Evolutionary conservation across 2,888 invertebrate species (phyloP), one percentile per base, ranked within the genome.

Genomic region (Cerceris rybyensis): DNA sequence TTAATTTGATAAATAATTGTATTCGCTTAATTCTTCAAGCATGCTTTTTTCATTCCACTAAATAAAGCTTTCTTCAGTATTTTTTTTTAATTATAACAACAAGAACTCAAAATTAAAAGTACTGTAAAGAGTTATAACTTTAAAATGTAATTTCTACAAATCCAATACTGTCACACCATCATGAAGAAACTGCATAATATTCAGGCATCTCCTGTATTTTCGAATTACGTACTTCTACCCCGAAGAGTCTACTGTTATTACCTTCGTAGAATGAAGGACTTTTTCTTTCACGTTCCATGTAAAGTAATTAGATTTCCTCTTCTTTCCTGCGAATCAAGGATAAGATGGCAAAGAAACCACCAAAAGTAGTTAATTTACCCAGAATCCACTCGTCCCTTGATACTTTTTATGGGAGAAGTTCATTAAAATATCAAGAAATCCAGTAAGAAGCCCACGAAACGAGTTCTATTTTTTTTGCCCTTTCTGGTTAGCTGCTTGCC

Each of bases 361-460:
- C 66, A 67, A 70, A 64, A 63, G 42, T 14, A 42, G 70, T 70
- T 70, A 77, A 77, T 73, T 77, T 73, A 65, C 43, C 52, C 46
- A 13, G 59, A 42, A 55, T 57, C n/a, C 46, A 60, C 41, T 2
- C 41, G 57, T 49, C 46, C 9, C 50, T 46, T 74, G 52, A 73
- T 57, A 49, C 41, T 42, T 50, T 28, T 58, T 64, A 46, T 66
- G 57, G 43, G 70, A 70, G 57, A 77, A 52, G 70, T 77, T 73
- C 46, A 70, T 73, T 77, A 77, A 70, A 77, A 63, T 58, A 73
- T 60, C 16, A 66, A 50, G 69, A n/a, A 70, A 73, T 16, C 39
- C 8, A 9, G 7, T 14, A 39, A 28, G 11, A 11, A 41, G 14
- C 16, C 54, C 13, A 14, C 41, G 42, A 43, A 61, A 60, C 52